These are phyloP conservation scores for Pachyramphus minor DNA, from an alignment of 2,113 vertebrate genomes.

Conservation along the genomic window DNA sequence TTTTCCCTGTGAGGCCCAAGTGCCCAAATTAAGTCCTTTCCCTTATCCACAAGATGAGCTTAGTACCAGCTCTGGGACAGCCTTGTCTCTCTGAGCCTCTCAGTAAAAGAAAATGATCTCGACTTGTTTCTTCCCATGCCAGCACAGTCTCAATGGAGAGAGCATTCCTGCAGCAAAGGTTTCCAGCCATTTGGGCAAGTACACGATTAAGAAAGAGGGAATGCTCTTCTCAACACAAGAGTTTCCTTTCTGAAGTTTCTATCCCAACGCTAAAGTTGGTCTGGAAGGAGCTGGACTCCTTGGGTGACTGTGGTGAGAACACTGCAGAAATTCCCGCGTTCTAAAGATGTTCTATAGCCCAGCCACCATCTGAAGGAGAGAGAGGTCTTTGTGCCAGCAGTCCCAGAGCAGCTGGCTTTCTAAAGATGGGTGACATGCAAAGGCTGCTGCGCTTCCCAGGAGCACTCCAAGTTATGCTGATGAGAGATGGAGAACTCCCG, in stretches of 20 bases:
- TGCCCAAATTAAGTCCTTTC: background rate
- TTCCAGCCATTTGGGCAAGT: background rate
- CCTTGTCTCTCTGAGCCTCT: background rate
- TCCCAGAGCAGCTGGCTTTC: background rate
- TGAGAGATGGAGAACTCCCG: background rate
- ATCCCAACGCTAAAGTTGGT: fast-evolving
- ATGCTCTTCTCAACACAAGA: background rate
- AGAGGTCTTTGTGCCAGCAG: background rate
- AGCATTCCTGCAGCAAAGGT: background rate
- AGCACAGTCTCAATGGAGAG: background rate
- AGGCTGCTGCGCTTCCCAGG: background rate
- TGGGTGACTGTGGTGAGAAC: background rate
- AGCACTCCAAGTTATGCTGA: background rate
- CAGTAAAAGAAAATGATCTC: background rate
- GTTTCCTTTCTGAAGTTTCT: background rate
- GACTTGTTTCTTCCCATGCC: background rate
- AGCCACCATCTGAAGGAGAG: background rate
- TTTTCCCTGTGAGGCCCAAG: background rate
- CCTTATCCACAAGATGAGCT: background rate
- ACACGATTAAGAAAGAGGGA: background rate
- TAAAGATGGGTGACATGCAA: fast-evolving
- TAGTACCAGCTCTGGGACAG: background rate
- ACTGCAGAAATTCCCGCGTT: background rate
- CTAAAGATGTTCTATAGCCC: background rate
- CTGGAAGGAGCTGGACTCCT: background rate